phyloP scores from a whole-genome alignment of 1,140 invertebrate genomes.

The Drosophila nannoptera region DNA sequence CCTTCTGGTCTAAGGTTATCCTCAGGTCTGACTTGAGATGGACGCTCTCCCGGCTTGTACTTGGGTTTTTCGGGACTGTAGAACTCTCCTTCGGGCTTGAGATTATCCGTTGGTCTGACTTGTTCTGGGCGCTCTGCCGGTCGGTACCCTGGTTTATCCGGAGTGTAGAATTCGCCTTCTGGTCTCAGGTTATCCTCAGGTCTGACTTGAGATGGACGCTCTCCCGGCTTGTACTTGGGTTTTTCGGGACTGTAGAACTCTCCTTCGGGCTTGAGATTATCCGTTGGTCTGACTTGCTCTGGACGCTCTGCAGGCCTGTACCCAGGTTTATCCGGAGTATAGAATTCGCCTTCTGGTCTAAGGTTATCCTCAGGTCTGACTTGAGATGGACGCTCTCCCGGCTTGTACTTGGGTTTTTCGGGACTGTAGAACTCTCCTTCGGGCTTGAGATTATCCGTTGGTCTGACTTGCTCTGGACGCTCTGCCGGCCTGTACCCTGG shows the following conservation, averaged over 20 bases:
- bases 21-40: constrained; percentile 57
- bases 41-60: constrained; percentile 79
- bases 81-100: constrained; percentile 80
- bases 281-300: constrained; percentile 80
- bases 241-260: constrained; percentile 81
- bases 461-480: constrained; percentile 73
- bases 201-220: constrained; percentile 78
- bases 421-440: constrained; percentile 80
- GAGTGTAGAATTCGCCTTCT: constrained; percentile 81
- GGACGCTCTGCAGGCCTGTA: constrained; percentile 72
- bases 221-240: constrained; percentile 73
- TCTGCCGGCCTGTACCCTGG: constrained; percentile 80
- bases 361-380: constrained; percentile 35
- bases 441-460: constrained; percentile 82
- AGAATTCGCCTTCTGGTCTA: constrained; percentile 79
- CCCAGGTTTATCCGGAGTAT: constrained; percentile 80
- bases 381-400: constrained; percentile 3
- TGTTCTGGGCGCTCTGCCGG: constrained; percentile 73
- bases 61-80: constrained; percentile 64
- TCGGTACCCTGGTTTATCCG: constrained; percentile 47
- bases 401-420: constrained; percentile 70
- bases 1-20: constrained; percentile 82
- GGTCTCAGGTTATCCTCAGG: constrained; percentile 82
- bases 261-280: constrained; percentile 84
- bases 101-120: constrained; percentile 80